Percentiles rank a stretch among this genome's conserved stretches.
Conservation (phyloP, 2,888 invertebrate genomes). For the Ceraclea dissimilis region DNA sequence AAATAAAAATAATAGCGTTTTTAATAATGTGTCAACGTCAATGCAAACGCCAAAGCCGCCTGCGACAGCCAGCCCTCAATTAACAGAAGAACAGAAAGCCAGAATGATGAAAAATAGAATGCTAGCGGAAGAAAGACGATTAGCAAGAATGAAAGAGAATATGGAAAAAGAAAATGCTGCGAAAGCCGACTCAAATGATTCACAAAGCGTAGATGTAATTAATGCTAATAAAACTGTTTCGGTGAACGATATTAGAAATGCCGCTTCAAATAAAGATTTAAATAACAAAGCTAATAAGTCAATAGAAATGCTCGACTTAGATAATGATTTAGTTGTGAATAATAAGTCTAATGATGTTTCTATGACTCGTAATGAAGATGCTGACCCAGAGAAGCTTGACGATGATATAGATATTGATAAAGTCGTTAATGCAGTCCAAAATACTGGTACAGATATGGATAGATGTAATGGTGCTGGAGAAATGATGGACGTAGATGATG, state of each 20-base stretch:
- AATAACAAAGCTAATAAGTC: too few species aligned
- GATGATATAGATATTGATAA: neutral
- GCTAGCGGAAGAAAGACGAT: constrained; percentile 55
- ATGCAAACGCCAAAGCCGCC: neutral
- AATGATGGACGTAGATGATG: neutral
- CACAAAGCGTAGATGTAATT: too few species aligned
- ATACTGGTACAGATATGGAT: neutral
- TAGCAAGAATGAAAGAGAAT: constrained; percentile 40
- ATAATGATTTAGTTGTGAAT: too few species aligned
- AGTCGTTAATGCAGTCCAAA: neutral
- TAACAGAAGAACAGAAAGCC: constrained; percentile 54
- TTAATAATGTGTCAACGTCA: neutral
- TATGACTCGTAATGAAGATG: too few species aligned
- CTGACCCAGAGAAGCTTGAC: neutral
- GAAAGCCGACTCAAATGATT: too few species aligned
- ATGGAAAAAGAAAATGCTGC: constrained; percentile 6
- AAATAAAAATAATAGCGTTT: neutral
- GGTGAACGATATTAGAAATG: too few species aligned
- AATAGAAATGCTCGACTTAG: too few species aligned
- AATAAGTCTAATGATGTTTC: too few species aligned
- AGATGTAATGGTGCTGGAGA: neutral
- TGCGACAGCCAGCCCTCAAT: neutral
- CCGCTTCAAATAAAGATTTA: too few species aligned
- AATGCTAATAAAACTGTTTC: too few species aligned
- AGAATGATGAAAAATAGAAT: constrained; percentile 61